Percentiles rank a stretch among this genome's conserved stretches.
Conservation (phyloP, 2,113 vertebrate genomes). For the Leuciscus idus region DNA sequence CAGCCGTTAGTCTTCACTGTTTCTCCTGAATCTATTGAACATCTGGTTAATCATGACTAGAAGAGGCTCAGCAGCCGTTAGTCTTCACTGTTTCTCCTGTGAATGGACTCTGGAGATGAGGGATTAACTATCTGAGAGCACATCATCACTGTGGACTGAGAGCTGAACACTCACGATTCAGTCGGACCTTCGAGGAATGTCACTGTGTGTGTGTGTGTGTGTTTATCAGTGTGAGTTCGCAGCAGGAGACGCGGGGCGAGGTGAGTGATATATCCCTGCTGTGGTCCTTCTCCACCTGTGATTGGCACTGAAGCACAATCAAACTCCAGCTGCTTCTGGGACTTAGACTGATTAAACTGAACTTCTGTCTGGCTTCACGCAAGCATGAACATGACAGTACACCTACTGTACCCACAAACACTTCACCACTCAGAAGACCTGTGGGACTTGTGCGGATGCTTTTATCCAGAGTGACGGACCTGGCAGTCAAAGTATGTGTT, state of each 20-base stretch:
- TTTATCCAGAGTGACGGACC: neutral
- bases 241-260: neutral
- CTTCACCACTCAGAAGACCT: neutral
- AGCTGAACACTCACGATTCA: neutral
- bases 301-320: conserved; percentile 46
- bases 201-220: neutral
- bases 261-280: neutral
- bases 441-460: neutral
- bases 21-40: no score
- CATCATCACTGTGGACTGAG: neutral
- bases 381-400: neutral
- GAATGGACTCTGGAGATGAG: no score
- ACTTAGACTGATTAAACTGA: neutral
- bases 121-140: no score
- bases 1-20: no score
- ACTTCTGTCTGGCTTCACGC: neutral
- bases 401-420: neutral
- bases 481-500: no score
- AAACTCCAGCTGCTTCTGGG: conserved; percentile 27
- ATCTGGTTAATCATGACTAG: no score
- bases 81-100: no score
- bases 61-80: no score
- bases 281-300: neutral
- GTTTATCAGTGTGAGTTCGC: neutral
- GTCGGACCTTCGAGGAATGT: neutral